Base-by-base conservation (phyloP, 2,888 invertebrate genomes). In the Brachypalpus laphriformis region DNA sequence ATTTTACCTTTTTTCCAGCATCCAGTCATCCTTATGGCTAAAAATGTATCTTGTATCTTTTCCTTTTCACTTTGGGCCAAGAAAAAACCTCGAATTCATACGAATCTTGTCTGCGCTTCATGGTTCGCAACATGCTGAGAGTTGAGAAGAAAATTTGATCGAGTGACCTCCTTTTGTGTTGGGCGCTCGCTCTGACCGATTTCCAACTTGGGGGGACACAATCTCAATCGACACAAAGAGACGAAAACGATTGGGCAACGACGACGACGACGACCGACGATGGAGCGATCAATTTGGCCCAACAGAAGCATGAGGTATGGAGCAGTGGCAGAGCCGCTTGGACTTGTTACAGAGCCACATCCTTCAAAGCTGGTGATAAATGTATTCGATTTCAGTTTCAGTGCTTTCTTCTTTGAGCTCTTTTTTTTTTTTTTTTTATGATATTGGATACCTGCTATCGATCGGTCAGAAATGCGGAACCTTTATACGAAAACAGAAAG, bases 131-230 rank as follows among this genome's bases (percentile, higher is more conserved):
- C 78, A 74, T 70, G 81, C 80, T 63, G 83, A 57, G 82, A 76
- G 71, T 40, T 56, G 14, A n/a, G n/a, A 71, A 63, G 25, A 71
- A 63, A 68, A 85, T 85, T 85, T 85, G 85, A 85, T 85, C 85
- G 85, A 81, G 81, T 85, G 85, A 85, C 85, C 85, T 81, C 85
- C 70, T 85, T 85, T 85, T 76, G 85, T 81, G 37, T 71, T 70
- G 81, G 75, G 65, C 85, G 65, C 85, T 75, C 85, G 65, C 85
- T 75, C 75, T 81, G 85, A 85, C 85, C 85, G 81, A 80, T 75
- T 85, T 85, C 59, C 65, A 70, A 65, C 65, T 57, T 51, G 42
- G 56, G 57, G 68, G 61, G 68, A 74, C 80, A 54, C 59, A 56
- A 56, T 56, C 34, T 45, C 31, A 40, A 40, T 14, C 37, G 28